Evolutionary conservation across 2,888 invertebrate species (phyloP), one percentile per base, ranked within the genome.

Genomic region (Eilema griseolum): DNA sequence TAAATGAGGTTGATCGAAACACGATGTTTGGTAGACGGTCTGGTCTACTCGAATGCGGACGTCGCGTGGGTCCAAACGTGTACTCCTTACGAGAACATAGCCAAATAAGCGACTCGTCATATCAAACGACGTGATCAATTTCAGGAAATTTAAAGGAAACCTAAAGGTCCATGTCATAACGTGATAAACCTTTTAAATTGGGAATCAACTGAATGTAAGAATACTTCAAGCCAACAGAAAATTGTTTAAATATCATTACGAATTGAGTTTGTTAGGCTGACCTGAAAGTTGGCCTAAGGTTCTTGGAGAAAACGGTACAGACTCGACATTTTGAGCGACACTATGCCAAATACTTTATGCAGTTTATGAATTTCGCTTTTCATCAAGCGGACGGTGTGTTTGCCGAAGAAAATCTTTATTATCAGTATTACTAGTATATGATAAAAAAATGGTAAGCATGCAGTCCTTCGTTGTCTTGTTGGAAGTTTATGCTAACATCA

Each of bases 171-270:
- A 52, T 20, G 52, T 8, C n/a, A 52, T n/a, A 52, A 52, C 20
- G n/a, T n/a, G 52, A 52, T 52, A n/a, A 52, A n/a, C 52, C 52
- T 52, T 52, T 52, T n/a, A 52, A 52, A 52, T 52, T 52, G n/a
- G 52, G 7, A n/a, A n/a, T n/a, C 52, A 20, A 5, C 52, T n/a
- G n/a, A 52, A n/a, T n/a, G 52, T 52, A 10, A 52, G n/a, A 52
- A 46, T 46, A 7, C 41, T 1, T 46, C 20, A 4, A 46, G 20
- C 20, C 46, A 20, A 52, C n/a, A 52, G 52, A 52, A n/a, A 52
- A 52, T 20, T 8, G 52, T n/a, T 52, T n/a, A 52, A n/a, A 52
- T n/a, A 52, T 52, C 52, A 52, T n/a, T 52, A 52, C 52, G 10
- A n/a, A 52, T 52, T 52, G n/a, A 20, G 52, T 52, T 52, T 10